Evolutionary conservation across 37 sponge, comb jelly and placozoan species (phyloP).

Genomic region (Trichoplax adhaerens): DNA sequence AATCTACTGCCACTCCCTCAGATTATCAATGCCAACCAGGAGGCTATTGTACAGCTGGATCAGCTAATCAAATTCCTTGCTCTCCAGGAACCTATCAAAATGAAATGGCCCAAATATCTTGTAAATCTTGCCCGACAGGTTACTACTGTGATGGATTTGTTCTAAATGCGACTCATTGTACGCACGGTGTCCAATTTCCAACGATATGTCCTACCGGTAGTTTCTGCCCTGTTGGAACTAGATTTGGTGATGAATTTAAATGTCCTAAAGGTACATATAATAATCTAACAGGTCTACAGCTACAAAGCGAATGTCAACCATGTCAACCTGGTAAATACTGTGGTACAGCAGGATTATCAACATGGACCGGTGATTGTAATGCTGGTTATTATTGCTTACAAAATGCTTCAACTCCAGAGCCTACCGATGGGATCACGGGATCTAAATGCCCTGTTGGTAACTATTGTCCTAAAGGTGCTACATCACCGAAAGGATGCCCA

Average conservation of each 20-base stretch:
- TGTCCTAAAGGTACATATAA: slow-evolving; percentile 13
- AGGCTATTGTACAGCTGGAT: slow-evolving; percentile 6
- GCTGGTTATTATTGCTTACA: slow-evolving; percentile 22
- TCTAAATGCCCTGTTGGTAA: neutral
- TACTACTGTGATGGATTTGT: neutral
- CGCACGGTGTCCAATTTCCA: neutral
- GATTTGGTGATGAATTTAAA: slow-evolving; percentile 9
- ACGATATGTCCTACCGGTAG: slow-evolving; percentile 6
- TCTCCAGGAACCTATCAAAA: slow-evolving; percentile 17
- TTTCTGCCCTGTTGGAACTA: slow-evolving; percentile 13
- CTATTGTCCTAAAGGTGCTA: too few relatives aligned
- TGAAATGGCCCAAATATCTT: neutral
- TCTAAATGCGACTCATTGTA: neutral
- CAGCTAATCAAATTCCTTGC: slow-evolving; percentile 7
- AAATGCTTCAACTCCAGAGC: slow-evolving; percentile 5
- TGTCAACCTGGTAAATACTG: slow-evolving; percentile 23
- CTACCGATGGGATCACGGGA: slow-evolving; percentile 23
- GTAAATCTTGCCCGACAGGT: neutral
- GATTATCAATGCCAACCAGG: slow-evolving; percentile 21
- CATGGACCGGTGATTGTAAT: slow-evolving; percentile 14
- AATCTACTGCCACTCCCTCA: slow-evolving; percentile 7
- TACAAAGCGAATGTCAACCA: neutral
- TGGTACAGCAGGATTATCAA: slow-evolving; percentile 3
- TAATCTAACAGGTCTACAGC: slow-evolving; percentile 4
- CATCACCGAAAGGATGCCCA: neutral